Conservation (phyloP, 2,113 vertebrate species). For the Ariopsis seemanni region DNA sequence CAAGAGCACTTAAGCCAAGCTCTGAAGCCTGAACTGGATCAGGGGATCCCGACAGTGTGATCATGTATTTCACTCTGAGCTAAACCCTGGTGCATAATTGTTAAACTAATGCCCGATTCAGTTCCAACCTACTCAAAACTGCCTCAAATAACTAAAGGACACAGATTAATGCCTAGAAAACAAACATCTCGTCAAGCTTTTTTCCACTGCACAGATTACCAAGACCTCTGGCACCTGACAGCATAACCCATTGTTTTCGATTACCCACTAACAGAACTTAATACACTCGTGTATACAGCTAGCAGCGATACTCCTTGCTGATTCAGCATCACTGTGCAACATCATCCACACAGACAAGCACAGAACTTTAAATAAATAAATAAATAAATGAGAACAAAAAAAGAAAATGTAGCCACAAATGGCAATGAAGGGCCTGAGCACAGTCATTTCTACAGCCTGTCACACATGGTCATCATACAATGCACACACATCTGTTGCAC, state of each 20-base stretch:
- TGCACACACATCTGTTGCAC: no score
- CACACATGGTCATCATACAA: no score
- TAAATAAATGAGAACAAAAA: not conserved
- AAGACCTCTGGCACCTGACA: not conserved
- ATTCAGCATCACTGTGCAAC: not conserved
- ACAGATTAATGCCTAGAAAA: not conserved
- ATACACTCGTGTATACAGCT: not conserved
- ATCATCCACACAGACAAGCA: not conserved
- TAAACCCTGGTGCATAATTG: not conserved
- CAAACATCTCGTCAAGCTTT: not conserved
- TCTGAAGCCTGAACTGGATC: constrained; percentile 17
- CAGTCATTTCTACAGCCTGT: no score
- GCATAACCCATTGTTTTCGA: not conserved
- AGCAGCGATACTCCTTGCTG: not conserved
- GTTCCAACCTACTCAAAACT: not conserved
- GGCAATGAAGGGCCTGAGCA: no score
- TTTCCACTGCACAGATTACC: not conserved
- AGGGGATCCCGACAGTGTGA: not conserved
- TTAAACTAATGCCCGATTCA: not conserved
- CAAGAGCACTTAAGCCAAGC: not conserved
- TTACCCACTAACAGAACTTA: not conserved
- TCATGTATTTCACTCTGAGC: not conserved
- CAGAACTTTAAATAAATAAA: not conserved
- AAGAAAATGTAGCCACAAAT: no score
- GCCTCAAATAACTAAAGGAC: not conserved